phyloP scores from a whole-genome alignment of 2,888 invertebrate species.

The Microplitis manilae region DNA sequence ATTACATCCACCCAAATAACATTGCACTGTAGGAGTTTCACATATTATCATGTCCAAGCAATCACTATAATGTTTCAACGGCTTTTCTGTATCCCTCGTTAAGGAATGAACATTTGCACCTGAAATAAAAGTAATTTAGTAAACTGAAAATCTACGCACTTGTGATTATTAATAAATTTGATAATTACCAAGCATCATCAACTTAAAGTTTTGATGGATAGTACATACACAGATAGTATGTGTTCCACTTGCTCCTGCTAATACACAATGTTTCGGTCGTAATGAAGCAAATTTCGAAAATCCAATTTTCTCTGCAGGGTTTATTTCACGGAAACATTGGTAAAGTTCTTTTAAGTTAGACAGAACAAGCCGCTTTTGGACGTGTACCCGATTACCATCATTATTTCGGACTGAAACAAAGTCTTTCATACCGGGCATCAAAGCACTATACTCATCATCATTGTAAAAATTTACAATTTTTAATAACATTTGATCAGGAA shows the following conservation, averaged over 20 bases:
- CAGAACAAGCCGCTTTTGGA: constrained; percentile 18
- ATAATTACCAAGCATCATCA: constrained; percentile 18
- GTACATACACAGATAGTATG: constrained; percentile 9
- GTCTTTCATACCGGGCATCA: constrained; percentile 19
- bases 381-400: constrained; percentile 7
- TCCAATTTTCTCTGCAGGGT: not conserved
- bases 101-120: too few species aligned
- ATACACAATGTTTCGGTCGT: not conserved
- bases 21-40: constrained; percentile 14
- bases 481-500: constrained; percentile 5
- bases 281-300: constrained; percentile 44
- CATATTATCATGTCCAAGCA: constrained; percentile 36
- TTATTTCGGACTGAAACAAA: constrained; percentile 19
- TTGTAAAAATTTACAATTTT: constrained; percentile 8
- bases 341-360: constrained; percentile 24
- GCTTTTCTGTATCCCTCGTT: too few species aligned
- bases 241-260: constrained; percentile 1
- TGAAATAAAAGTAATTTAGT: too few species aligned
- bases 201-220: constrained; percentile 8
- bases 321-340: not conserved
- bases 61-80: constrained; percentile 25
- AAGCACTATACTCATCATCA: constrained; percentile 11
- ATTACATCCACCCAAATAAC: constrained; percentile 38
- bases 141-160: too few species aligned
- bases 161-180: not conserved